Percentiles rank a stretch among this genome's conserved stretches.
phyloP scores from a whole-genome alignment of 2,797 vertebrate species.

The Pangasius krempfi region DNA sequence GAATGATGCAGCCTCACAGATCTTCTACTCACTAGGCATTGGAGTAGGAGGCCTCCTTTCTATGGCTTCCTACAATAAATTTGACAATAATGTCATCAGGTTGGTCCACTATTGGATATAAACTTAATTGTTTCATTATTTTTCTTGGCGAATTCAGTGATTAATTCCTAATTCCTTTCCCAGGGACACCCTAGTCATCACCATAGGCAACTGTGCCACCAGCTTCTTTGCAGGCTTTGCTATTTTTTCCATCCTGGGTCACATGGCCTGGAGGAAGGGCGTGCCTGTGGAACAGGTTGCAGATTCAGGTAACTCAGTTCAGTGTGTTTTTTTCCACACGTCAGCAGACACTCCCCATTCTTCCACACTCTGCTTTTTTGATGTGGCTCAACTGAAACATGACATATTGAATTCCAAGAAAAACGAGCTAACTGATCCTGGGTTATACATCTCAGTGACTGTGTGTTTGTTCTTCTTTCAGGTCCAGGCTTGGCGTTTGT shows the following conservation, averaged over 20 bases:
- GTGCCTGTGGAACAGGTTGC: constrained; percentile 79
- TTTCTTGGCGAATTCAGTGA: neutral
- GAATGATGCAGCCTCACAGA: constrained; percentile 85
- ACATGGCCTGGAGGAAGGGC: constrained; percentile 83
- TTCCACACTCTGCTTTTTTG: neutral
- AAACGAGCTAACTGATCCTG: neutral
- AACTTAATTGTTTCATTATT: neutral
- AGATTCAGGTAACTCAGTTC: constrained; percentile 72
- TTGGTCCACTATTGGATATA: constrained; percentile 43
- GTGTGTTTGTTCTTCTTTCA: constrained; percentile 54
- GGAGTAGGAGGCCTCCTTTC: constrained; percentile 83
- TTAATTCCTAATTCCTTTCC: constrained; percentile 35
- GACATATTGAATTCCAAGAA: neutral
- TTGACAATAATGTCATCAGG: constrained; percentile 86
- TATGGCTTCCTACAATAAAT: constrained; percentile 86
- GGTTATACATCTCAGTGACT: neutral
- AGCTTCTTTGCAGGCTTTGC: constrained; percentile 85
- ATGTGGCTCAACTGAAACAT: neutral
- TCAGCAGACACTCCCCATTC: constrained; percentile 12
- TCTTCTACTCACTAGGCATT: constrained; percentile 85
- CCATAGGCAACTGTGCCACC: constrained; percentile 79
- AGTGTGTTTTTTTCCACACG: constrained; percentile 21
- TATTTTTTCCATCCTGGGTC: constrained; percentile 83
- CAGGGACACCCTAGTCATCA: constrained; percentile 84
- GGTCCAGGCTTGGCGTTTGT: constrained; percentile 86